phyloP scores from a whole-genome alignment of 2,888 invertebrate genomes.

The Caenorhabditis sulstoni region DNA sequence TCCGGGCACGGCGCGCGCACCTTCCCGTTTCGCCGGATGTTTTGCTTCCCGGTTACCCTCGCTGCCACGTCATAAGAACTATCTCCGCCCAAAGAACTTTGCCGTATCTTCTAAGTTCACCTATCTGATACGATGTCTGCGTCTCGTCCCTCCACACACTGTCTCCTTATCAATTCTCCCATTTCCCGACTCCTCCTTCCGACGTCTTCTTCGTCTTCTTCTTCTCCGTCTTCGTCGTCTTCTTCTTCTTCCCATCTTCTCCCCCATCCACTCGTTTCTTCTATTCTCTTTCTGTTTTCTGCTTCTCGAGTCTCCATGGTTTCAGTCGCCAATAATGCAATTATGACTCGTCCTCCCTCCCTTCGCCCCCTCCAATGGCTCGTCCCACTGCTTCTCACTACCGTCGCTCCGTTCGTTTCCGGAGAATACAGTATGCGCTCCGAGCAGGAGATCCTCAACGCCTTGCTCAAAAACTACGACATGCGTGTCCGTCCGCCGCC shows the following conservation, averaged over 20 bases:
- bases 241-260: slow-evolving; percentile 6
- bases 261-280: background rate
- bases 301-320: slow-evolving; percentile 14
- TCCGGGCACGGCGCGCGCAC: slow-evolving; percentile 16
- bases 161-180: slow-evolving; percentile 15
- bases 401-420: slow-evolving; percentile 12
- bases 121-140: background rate
- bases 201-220: slow-evolving; percentile 20
- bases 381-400: slow-evolving; percentile 17
- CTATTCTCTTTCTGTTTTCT: slow-evolving; percentile 3
- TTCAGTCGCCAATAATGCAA: slow-evolving; percentile 37
- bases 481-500: slow-evolving; percentile 77
- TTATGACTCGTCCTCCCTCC: slow-evolving; percentile 29
- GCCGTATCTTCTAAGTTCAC: background rate
- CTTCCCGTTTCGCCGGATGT: background rate
- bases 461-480: slow-evolving; percentile 75
- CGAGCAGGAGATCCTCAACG: slow-evolving; percentile 74
- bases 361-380: slow-evolving; percentile 19
- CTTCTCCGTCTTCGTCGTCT: slow-evolving; percentile 11
- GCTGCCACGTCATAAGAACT: slow-evolving; percentile 3
- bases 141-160: slow-evolving; percentile 7
- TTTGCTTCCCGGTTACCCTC: background rate
- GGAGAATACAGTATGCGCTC: slow-evolving; percentile 53
- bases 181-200: slow-evolving; percentile 8
- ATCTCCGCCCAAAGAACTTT: too few relatives aligned